Conservation (phyloP, 2,888 invertebrate species). For the Carcina quercana region DNA sequence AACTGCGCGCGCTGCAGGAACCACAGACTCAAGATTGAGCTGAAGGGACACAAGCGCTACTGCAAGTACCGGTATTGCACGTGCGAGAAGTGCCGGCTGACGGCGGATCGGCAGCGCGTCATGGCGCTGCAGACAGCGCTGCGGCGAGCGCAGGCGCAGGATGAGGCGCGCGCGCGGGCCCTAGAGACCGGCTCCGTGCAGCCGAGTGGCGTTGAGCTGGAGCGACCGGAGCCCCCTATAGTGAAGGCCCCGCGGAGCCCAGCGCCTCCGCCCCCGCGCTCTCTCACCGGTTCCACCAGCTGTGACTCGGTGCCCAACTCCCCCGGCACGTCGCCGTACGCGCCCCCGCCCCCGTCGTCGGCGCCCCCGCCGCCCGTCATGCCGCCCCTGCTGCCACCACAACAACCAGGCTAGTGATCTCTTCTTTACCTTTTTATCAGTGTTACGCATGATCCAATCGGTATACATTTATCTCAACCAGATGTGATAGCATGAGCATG, state of each 20-base stretch:
- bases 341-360: slow-evolving; percentile 70
- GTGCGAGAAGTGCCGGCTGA: slow-evolving; percentile 90
- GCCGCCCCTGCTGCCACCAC: slow-evolving; percentile 64
- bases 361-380: slow-evolving; percentile 72
- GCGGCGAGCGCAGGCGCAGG: slow-evolving; percentile 88
- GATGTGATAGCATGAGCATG: too few relatives aligned
- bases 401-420: slow-evolving; percentile 56
- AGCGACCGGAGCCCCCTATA: slow-evolving; percentile 58
- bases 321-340: slow-evolving; percentile 57
- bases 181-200: slow-evolving; percentile 55
- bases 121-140: slow-evolving; percentile 93
- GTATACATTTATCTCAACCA: too few relatives aligned
- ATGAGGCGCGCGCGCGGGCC: slow-evolving; percentile 78
- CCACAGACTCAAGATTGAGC: slow-evolving; percentile 89
- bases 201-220: slow-evolving; percentile 52
- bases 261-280: slow-evolving; percentile 41
- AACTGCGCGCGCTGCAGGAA: slow-evolving; percentile 95
- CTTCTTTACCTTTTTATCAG: too few relatives aligned
- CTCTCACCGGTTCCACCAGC: slow-evolving; percentile 53
- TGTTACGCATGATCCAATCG: too few relatives aligned
- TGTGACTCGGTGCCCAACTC: slow-evolving; percentile 61
- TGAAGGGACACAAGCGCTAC: slow-evolving; percentile 95
- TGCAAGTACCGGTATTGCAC: slow-evolving; percentile 89
- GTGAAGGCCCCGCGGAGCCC: slow-evolving; percentile 64
- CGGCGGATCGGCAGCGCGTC: slow-evolving; percentile 89